A percentile compares a stretch with the other conserved stretches of the same genome.
Conservation (phyloP, 2,888 invertebrate species). For the Steinernema scapterisci region DNA sequence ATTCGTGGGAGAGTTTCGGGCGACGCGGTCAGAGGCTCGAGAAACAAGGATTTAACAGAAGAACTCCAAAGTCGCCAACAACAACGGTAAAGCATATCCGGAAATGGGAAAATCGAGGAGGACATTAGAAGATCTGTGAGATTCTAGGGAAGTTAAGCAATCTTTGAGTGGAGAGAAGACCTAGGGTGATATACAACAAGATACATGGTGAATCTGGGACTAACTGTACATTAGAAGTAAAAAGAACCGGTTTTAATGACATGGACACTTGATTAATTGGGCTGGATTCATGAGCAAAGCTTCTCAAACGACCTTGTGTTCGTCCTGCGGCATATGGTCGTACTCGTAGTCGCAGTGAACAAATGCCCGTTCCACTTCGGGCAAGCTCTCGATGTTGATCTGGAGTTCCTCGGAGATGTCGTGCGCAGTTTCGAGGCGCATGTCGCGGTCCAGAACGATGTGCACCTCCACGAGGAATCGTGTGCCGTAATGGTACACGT, state of each 20-base stretch:
- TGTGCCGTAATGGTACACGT: slow-evolving; percentile 71
- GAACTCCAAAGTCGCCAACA: not conserved
- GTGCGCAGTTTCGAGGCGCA: slow-evolving; percentile 70
- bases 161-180: not conserved
- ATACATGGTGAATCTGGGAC: not conserved
- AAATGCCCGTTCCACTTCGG: slow-evolving; percentile 71
- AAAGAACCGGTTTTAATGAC: slow-evolving; percentile 1
- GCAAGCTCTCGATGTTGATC: slow-evolving; percentile 70
- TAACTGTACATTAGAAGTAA: not conserved
- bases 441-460: slow-evolving; percentile 70
- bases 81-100: not conserved
- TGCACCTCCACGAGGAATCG: slow-evolving; percentile 60
- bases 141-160: slow-evolving; percentile 7
- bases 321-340: slow-evolving; percentile 69
- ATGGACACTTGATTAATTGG: not conserved
- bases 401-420: slow-evolving; percentile 71
- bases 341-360: slow-evolving; percentile 72
- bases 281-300: slow-evolving; percentile 12
- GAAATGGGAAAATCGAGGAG: not conserved
- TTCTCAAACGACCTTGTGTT: slow-evolving; percentile 70
- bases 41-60: not conserved
- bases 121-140: not conserved
- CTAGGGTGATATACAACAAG: too few species aligned
- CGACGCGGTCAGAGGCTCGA: not conserved
- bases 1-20: not conserved